These are phyloP conservation scores for Denticeps clupeoides DNA, from an alignment of 2,797 vertebrate genomes.

Conservation along the genomic window DNA sequence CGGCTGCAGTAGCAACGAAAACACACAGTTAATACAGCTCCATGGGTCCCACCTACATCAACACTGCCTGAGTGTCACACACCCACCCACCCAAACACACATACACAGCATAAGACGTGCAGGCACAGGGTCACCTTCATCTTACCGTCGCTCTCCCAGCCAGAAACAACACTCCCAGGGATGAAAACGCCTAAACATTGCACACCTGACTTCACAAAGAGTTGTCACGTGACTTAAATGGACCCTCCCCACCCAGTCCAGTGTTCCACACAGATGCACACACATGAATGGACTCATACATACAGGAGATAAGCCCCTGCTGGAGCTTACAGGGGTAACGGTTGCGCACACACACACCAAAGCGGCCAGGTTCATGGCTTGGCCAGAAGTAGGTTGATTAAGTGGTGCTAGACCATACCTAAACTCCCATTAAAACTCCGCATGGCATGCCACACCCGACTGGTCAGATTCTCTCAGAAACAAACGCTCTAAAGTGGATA, in stretches of 20 bases:
- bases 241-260: not conserved
- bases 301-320: slow-evolving; percentile 7
- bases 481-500: no score
- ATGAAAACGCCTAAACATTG: slow-evolving; percentile 58
- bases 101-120: slow-evolving; percentile 14
- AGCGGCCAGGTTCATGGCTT: no score
- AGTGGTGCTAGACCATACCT: no score
- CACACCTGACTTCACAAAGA: slow-evolving; percentile 51
- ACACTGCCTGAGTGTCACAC: slow-evolving; percentile 51
- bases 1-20: slow-evolving; percentile 99
- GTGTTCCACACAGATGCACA: slow-evolving; percentile 8
- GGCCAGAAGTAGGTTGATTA: no score
- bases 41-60: slow-evolving; percentile 52
- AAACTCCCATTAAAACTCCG: no score
- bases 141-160: slow-evolving; percentile 61
- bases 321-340: slow-evolving; percentile 11
- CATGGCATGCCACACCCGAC: no score
- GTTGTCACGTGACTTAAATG: no score
- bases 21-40: slow-evolving; percentile 91
- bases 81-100: no score
- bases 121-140: slow-evolving; percentile 49
- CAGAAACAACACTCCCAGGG: slow-evolving; percentile 53
- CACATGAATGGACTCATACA: slow-evolving; percentile 8
- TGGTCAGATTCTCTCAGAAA: no score
- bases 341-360: slow-evolving; percentile 35